Conservation (phyloP, 35 echinoderm and acorn worm genomes). For the Eucidaris tribuloides region DNA sequence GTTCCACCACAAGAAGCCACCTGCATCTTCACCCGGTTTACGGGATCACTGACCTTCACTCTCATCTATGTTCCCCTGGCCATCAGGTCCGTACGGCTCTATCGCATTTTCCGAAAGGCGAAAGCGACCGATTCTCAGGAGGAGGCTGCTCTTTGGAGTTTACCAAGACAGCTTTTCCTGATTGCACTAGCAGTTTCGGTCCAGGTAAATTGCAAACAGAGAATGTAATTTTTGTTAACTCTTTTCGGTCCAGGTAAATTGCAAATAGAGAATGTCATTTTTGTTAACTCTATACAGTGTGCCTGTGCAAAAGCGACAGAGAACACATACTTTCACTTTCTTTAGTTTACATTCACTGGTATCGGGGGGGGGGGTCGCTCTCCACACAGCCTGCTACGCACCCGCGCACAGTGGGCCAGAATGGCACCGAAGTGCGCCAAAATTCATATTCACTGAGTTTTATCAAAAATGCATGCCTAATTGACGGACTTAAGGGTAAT, state of each 20-base stretch:
- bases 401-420: too few species aligned
- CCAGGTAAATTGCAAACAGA: conserved; percentile 42
- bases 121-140: conserved; percentile 50
- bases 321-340: too few species aligned
- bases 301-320: too few species aligned
- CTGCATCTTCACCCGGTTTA: conserved; percentile 42
- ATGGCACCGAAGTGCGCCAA: too few species aligned
- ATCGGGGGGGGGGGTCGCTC: too few species aligned
- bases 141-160: conserved; percentile 43
- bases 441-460: too few species aligned
- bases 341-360: too few species aligned
- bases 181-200: background rate
- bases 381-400: too few species aligned
- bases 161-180: conserved; percentile 39
- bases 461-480: too few species aligned
- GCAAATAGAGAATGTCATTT: background rate
- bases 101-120: conserved; percentile 62
- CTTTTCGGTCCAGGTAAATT: conserved; percentile 44
- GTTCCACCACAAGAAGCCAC: conserved; percentile 5
- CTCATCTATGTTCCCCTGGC: conserved; percentile 78
- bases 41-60: conserved; percentile 20
- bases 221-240: too few species aligned
- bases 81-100: conserved; percentile 52
- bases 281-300: too few species aligned
- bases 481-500: too few species aligned